A percentile compares a stretch with the other conserved stretches of the same genome.
Conservation (phyloP, 2,888 invertebrate genomes). For the Scelioninae gen. 1 region DNA sequence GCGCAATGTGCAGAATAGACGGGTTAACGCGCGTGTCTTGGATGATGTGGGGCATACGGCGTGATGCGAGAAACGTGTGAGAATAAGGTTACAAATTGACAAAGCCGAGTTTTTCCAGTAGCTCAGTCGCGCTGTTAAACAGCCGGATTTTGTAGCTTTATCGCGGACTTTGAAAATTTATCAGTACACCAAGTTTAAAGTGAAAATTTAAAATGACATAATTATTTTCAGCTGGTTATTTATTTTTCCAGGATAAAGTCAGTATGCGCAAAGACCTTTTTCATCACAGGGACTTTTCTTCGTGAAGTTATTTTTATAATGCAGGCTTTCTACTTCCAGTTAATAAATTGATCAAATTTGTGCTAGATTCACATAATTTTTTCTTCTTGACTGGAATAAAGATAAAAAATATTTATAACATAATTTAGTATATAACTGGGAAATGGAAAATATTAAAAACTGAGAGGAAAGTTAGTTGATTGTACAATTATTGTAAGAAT, state of each 20-base stretch:
- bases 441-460: no score
- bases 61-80: conserved; percentile 52
- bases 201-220: conserved; percentile 1
- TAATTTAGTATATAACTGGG: no score
- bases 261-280: no score
- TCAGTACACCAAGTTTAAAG: background rate
- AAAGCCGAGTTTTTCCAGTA: conserved; percentile 25
- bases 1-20: conserved; percentile 52
- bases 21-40: conserved; percentile 70
- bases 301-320: no score
- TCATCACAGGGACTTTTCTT: no score
- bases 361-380: no score
- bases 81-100: conserved; percentile 49
- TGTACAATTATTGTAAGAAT: no score
- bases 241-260: background rate
- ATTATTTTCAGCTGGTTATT: conserved; percentile 17
- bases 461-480: no score
- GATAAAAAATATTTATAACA: no score
- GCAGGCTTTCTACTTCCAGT: no score
- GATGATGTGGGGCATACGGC: conserved; percentile 62
- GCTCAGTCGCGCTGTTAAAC: conserved; percentile 8
- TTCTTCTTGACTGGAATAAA: no score
- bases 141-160: conserved; percentile 23
- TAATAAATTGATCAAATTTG: no score
- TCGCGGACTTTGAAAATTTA: conserved; percentile 17